Evolutionary conservation across 2,888 invertebrate genomes (phyloP).

Genomic region (Drymonia ruficornis): DNA sequence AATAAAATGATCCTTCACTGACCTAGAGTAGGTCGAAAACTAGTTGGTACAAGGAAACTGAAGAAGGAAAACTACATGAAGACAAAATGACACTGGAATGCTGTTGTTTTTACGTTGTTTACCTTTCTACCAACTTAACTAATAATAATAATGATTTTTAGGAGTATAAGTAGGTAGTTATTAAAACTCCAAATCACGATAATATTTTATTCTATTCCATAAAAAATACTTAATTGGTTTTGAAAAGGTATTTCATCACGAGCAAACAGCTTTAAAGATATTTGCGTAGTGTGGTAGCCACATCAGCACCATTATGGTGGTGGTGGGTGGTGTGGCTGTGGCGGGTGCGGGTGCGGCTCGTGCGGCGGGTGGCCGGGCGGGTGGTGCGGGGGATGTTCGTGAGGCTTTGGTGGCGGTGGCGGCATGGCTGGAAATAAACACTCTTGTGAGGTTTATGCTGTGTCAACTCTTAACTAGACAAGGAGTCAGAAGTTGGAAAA

Average conservation of each 20-base stretch:
- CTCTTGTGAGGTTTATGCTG: too few relatives aligned
- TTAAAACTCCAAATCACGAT: too few relatives aligned
- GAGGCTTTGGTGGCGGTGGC: conserved; percentile 34
- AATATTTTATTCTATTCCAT: background rate
- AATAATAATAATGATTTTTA: too few relatives aligned
- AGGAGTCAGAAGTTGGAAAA: too few relatives aligned
- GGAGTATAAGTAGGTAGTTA: too few relatives aligned
- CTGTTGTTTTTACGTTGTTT: background rate
- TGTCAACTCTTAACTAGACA: too few relatives aligned
- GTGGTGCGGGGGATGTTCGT: conserved; percentile 25
- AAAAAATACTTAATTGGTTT: background rate
- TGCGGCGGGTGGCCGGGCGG: conserved; percentile 27
- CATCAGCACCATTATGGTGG: conserved; percentile 26
- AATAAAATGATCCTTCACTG: too few relatives aligned
- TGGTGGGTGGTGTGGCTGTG: conserved; percentile 25
- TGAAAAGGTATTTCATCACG: background rate
- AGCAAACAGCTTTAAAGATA: background rate
- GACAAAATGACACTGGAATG: too few relatives aligned
- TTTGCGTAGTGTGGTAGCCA: background rate
- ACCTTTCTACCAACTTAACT: too few relatives aligned
- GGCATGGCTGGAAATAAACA: conserved; percentile 36
- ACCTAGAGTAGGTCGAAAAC: too few relatives aligned
- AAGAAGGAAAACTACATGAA: too few relatives aligned
- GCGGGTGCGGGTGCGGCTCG: conserved; percentile 32
- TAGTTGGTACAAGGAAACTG: too few relatives aligned